Percentiles rank a stretch among this genome's conserved stretches.
phyloP scores from a whole-genome alignment of 1,140 invertebrate species.

The Sminthurides bifidus region DNA sequence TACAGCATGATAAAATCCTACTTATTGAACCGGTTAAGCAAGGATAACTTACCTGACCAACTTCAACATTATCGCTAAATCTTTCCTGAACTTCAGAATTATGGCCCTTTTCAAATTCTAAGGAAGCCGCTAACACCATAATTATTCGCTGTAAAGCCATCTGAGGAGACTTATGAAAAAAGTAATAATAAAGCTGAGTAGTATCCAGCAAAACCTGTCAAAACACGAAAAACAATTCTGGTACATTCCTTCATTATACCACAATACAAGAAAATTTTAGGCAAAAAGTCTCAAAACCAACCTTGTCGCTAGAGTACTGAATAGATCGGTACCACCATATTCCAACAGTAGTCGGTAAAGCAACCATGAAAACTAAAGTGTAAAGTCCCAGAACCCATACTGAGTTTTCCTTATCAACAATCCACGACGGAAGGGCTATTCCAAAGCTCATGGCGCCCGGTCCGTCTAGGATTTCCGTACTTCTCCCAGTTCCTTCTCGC shows the following conservation, averaged over 20 bases:
- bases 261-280: background rate
- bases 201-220: constrained; percentile 80
- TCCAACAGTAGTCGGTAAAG: constrained; percentile 82
- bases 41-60: constrained; percentile 58
- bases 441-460: constrained; percentile 98
- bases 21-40: background rate
- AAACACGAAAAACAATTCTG: constrained; percentile 2
- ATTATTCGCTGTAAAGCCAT: constrained; percentile 90
- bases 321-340: constrained; percentile 99
- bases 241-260: background rate
- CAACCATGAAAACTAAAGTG: constrained; percentile 94
- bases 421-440: constrained; percentile 98
- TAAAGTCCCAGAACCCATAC: constrained; percentile 94
- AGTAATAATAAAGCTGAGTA: constrained; percentile 88
- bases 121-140: constrained; percentile 90
- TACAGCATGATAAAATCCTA: no score
- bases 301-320: constrained; percentile 86
- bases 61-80: constrained; percentile 86
- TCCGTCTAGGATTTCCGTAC: constrained; percentile 98
- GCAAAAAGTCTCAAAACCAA: constrained; percentile 37
- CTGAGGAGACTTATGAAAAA: constrained; percentile 86
- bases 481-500: constrained; percentile 95
- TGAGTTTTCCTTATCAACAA: constrained; percentile 99
- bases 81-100: constrained; percentile 90
- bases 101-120: constrained; percentile 88